A percentile compares a stretch with the other conserved stretches of the same genome.
phyloP scores from a whole-genome alignment of 2,797 vertebrate species.

The Molossus molossus region DNA sequence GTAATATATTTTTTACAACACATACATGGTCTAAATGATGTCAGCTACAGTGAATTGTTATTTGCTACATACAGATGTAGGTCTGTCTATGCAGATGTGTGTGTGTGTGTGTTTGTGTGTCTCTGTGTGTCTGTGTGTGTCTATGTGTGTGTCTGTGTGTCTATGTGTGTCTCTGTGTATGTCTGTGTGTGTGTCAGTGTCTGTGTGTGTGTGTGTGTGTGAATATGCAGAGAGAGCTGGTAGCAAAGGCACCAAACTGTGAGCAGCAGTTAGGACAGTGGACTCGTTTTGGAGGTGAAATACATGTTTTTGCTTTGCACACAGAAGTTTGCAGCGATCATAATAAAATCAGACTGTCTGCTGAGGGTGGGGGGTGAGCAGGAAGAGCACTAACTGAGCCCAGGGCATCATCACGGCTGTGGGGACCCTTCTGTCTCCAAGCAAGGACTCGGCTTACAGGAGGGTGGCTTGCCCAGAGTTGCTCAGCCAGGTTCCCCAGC shows the following conservation, averaged over 20 bases:
- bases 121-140: too few species aligned
- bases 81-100: neutral
- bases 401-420: too few species aligned
- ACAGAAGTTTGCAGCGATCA: neutral
- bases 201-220: neutral
- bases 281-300: neutral
- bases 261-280: neutral
- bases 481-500: neutral
- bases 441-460: rapidly evolving
- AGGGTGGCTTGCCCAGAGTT: neutral
- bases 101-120: neutral
- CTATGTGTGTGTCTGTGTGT: too few species aligned
- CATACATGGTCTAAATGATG: neutral
- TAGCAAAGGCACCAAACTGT: neutral
- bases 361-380: too few species aligned
- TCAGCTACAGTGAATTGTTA: neutral
- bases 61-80: neutral
- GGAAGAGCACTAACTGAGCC: neutral
- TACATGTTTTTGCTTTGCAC: neutral
- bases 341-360: neutral
- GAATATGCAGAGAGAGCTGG: neutral
- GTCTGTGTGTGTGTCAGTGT: too few species aligned
- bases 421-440: neutral
- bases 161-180: too few species aligned
- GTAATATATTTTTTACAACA: neutral